phyloP scores from a whole-genome alignment of 2,797 vertebrate genomes.

The Psittacula derbiana region DNA sequence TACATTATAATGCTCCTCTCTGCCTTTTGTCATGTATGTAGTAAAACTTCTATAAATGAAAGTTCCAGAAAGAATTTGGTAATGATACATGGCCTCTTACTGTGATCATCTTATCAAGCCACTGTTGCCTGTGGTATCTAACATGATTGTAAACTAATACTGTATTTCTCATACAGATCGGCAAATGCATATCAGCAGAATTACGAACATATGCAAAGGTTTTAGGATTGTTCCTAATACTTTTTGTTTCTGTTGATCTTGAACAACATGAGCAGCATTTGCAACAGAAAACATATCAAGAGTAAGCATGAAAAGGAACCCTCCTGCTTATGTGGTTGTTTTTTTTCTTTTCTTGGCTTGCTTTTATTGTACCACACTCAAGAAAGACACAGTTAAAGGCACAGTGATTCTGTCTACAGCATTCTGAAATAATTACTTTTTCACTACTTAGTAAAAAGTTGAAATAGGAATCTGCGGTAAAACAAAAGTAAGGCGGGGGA shows the following conservation, averaged over 20 bases:
- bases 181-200: neutral
- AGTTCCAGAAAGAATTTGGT: neutral
- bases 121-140: neutral
- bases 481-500: neutral
- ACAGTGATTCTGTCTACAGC: neutral
- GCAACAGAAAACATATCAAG: neutral
- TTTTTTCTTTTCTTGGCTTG: neutral
- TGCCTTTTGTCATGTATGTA: neutral
- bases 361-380: neutral
- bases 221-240: neutral
- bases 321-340: neutral
- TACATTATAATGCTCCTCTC: neutral
- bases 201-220: neutral
- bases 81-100: neutral
- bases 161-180: neutral
- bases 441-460: neutral
- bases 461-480: neutral
- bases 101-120: neutral
- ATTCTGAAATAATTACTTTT: neutral
- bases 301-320: neutral
- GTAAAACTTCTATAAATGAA: neutral
- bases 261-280: neutral
- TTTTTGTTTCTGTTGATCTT: conserved; percentile 13
- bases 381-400: neutral
- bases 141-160: neutral